A percentile compares a stretch with the other conserved stretches of the same genome.
phyloP scores from a whole-genome alignment of 1,140 invertebrate genomes.

The Macrobrachium rosenbergii region DNA sequence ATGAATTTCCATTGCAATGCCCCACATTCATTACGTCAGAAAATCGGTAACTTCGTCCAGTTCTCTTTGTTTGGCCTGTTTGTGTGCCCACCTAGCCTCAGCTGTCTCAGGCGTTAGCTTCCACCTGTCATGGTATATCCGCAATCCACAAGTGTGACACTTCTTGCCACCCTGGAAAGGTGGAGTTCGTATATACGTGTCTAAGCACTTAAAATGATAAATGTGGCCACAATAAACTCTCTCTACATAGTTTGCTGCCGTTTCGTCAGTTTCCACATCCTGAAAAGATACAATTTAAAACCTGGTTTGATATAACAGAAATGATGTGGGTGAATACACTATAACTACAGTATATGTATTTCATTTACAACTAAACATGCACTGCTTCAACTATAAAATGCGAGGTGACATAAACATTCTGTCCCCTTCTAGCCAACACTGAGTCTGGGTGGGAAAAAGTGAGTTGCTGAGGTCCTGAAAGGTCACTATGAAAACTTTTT shows the following conservation, averaged over 20 bases:
- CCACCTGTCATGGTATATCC: conserved; percentile 84
- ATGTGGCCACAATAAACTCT: conserved; percentile 83
- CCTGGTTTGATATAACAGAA: neutral
- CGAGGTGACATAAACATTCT: too few relatives aligned
- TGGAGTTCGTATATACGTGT: conserved; percentile 81
- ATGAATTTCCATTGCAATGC: neutral
- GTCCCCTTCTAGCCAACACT: too few relatives aligned
- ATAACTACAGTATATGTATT: neutral
- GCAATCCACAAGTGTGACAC: conserved; percentile 76
- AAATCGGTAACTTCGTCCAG: conserved; percentile 83
- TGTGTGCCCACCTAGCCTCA: conserved; percentile 83
- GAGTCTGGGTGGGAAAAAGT: too few relatives aligned
- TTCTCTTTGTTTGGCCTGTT: conserved; percentile 82
- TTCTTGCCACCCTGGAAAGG: conserved; percentile 82
- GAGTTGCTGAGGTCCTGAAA: too few relatives aligned
- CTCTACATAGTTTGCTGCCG: conserved; percentile 77
- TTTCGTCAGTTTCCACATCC: conserved; percentile 74
- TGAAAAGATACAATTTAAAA: neutral
- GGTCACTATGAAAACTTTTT: too few relatives aligned
- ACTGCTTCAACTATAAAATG: too few relatives aligned
- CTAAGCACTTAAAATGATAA: conserved; percentile 81
- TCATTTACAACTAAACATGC: too few relatives aligned
- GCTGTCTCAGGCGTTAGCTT: conserved; percentile 79
- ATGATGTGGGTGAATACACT: neutral
- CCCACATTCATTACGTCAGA: conserved; percentile 33